Conservation (phyloP, 2,113 vertebrate genomes). For the Sceloporus undulatus region DNA sequence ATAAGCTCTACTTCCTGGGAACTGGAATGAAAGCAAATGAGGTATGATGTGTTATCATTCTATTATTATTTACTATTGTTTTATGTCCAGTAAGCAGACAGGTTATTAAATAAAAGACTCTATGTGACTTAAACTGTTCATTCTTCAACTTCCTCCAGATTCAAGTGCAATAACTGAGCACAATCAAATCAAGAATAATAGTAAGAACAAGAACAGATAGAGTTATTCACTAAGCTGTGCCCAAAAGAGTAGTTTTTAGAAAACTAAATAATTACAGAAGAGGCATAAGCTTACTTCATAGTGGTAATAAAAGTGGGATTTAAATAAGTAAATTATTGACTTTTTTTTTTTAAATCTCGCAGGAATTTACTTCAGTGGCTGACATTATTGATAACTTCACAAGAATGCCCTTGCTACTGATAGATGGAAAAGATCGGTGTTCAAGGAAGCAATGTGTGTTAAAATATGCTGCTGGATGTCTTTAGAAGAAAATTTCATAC, state of each 20-base stretch:
- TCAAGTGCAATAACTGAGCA: neutral
- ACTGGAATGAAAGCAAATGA: slow-evolving; percentile 90
- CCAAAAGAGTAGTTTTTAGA: neutral
- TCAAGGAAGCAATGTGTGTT: slow-evolving; percentile 91
- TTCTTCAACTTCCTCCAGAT: neutral
- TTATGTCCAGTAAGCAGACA: neutral
- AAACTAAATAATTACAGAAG: slow-evolving; percentile 9
- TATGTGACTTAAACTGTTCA: neutral
- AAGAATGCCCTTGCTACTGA: slow-evolving; percentile 90
- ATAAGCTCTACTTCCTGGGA: slow-evolving; percentile 85
- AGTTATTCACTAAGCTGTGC: neutral
- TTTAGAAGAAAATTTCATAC: slow-evolving; percentile 62
- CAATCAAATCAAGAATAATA: neutral
- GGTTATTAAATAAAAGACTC: neutral
- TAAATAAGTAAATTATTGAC: neutral
- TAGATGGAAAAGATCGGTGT: slow-evolving; percentile 91
- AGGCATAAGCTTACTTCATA: neutral
- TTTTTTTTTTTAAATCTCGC: slow-evolving; percentile 48
- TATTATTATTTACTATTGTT: slow-evolving; percentile 1
- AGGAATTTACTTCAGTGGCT: slow-evolving; percentile 86
- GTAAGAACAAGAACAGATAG: neutral
- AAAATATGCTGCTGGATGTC: slow-evolving; percentile 79
- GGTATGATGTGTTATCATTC: slow-evolving; percentile 75
- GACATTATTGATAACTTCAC: slow-evolving; percentile 89
- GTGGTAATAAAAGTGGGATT: neutral